Evolutionary conservation across 2,113 vertebrate genomes (phyloP).

Genomic region (Eira barbara): DNA sequence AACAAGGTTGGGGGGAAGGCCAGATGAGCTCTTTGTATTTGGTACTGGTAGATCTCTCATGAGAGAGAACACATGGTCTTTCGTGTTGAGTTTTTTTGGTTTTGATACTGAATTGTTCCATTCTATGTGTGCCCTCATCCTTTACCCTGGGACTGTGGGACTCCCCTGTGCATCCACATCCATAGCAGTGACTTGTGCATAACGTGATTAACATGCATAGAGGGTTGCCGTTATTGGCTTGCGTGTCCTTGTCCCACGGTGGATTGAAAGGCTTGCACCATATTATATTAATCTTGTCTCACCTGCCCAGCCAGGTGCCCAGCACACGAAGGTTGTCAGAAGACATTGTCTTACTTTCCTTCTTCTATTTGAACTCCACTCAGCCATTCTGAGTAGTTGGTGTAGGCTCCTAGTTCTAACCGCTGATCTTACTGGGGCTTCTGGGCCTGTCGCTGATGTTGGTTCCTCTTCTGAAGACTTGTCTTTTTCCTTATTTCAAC

Average conservation of each 20-base stretch:
- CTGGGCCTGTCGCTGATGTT: neutral
- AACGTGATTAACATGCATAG: neutral
- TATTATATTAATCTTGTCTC: neutral
- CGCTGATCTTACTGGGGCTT: neutral
- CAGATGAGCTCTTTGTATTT: neutral
- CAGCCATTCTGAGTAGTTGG: neutral
- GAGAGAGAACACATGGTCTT: neutral
- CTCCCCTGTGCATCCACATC: fast-evolving
- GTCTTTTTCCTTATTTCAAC: neutral
- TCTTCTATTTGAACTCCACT: neutral
- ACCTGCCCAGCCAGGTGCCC: neutral
- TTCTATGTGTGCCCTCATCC: neutral
- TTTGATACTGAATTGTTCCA: neutral
- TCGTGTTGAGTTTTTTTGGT: neutral
- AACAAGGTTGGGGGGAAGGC: neutral
- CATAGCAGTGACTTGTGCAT: no score
- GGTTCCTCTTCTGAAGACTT: neutral
- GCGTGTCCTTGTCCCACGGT: neutral
- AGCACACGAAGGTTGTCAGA: neutral
- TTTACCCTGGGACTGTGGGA: neutral
- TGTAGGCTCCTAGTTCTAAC: neutral
- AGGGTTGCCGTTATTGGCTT: neutral
- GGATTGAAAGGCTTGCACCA: neutral
- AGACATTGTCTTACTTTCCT: neutral
- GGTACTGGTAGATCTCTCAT: neutral